Evolutionary conservation across 2,113 vertebrate species (phyloP), one percentile per base, ranked within the genome.

Genomic region (Tyto alba): DNA sequence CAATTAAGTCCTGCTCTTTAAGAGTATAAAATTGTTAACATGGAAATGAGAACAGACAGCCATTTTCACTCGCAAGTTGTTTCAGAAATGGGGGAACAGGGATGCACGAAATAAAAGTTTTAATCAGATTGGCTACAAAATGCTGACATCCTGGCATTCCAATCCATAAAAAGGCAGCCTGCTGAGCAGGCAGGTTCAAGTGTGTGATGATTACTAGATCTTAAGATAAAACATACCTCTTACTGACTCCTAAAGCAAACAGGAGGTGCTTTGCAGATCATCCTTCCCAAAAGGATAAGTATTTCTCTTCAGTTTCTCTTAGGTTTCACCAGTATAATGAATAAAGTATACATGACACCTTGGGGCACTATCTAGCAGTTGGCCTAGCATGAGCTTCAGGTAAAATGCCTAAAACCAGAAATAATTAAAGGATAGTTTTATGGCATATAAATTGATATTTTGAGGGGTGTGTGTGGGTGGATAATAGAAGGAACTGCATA

Each of bases 41-140:
- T 0, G 0, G 6, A 21, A 55, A 29, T 36, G 30, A 77, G 29
- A 62, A 45, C 2, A 40, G 14, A 25, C 27, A 67, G 26, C 32
- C 2, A 1, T 84, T 89, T 84, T 47, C 43, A 67, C 21, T 2
- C 3, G 25, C n/a, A 34, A 4, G 34, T 43, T 81, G 4, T 86
- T 77, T 76, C 50, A 78, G 76, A 78, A 74, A 47, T 40, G 20
- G 26, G 40, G 30, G 32, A 71, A 63, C 3, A 18, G 3, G 8
- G 22, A 48, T 41, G 29, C 32, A 10, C 8, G 6, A 72, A 64
- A 57, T 48, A n/a, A 64, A 50, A 23, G 8, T 17, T 60, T 80
- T 74, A 40, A 47, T 84, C 36, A 48, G 38, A 73, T 62, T 52
- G 21, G 38, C 32, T 84, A 30, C n/a, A 48, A 52, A 82, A n/a